phyloP scores from a whole-genome alignment of 2,888 invertebrate genomes.

The Caenorhabditis sinica region DNA sequence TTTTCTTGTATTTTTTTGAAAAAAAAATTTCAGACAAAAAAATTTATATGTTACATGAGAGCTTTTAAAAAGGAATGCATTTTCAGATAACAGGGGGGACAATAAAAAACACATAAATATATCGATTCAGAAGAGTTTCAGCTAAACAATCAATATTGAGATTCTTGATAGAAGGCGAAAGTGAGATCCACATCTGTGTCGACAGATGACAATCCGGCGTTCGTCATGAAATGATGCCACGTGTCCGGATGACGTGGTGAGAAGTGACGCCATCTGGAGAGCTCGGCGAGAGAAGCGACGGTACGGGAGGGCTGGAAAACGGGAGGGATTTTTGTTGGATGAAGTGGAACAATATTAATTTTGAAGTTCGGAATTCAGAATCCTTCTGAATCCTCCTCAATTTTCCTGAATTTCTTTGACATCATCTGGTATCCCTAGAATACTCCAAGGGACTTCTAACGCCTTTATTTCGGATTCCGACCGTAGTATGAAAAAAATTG shows the following conservation, averaged over 20 bases:
- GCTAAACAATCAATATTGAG: constrained; percentile 27
- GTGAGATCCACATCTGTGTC: constrained; percentile 52
- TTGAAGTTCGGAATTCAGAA: background rate
- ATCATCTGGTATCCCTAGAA: too few species aligned
- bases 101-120: background rate
- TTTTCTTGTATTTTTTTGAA: background rate
- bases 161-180: constrained; percentile 66
- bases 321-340: too few species aligned
- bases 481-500: too few species aligned
- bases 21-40: background rate
- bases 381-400: too few species aligned
- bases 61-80: background rate
- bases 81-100: background rate
- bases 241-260: constrained; percentile 59
- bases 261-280: constrained; percentile 76
- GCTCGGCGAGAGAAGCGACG: constrained; percentile 71
- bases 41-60: background rate
- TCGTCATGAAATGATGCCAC: constrained; percentile 61
- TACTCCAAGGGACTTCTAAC: too few species aligned
- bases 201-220: constrained; percentile 51
- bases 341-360: too few species aligned
- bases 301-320: constrained; percentile 1
- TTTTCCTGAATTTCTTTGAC: too few species aligned
- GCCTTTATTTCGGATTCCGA: too few species aligned
- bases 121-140: background rate